A percentile compares a stretch with the other conserved stretches of the same genome.
phyloP scores from a whole-genome alignment of 2,888 invertebrate genomes.

The Noctua pronuba region DNA sequence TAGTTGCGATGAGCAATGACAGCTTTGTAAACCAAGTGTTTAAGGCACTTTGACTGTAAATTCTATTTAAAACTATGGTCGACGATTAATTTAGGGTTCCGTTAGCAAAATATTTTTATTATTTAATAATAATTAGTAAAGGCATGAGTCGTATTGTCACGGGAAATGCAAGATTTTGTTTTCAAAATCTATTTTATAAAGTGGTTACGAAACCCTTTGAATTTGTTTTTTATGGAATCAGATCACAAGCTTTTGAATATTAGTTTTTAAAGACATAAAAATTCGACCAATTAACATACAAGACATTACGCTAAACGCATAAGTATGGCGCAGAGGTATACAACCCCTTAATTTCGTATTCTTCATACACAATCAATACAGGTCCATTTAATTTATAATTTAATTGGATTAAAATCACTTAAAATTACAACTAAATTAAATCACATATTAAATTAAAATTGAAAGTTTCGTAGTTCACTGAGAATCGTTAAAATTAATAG shows the following conservation, averaged over 20 bases:
- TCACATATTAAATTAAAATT: conserved; percentile 71
- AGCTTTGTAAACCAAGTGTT: conserved; percentile 45
- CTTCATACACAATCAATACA: conserved; percentile 50
- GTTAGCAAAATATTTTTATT: conserved; percentile 1
- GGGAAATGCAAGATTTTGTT: conserved; percentile 28
- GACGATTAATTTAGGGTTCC: conserved; percentile 20
- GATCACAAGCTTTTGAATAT: conserved; percentile 3
- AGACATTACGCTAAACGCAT: conserved; percentile 30
- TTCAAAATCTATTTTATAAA: conserved; percentile 28
- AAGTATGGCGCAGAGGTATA: conserved; percentile 47
- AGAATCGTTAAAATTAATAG: conserved; percentile 61
- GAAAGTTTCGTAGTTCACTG: conserved; percentile 66
- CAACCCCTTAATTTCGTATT: conserved; percentile 19
- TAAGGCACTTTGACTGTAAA: conserved; percentile 61
- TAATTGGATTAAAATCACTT: conserved; percentile 66
- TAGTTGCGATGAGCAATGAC: conserved; percentile 49
- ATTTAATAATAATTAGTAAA: conserved; percentile 17
- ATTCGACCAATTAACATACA: conserved; percentile 18
- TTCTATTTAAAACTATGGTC: conserved; percentile 50
- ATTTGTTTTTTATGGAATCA: not conserved
- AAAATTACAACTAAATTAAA: conserved; percentile 69
- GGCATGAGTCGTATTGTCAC: conserved; percentile 26
- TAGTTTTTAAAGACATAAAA: not conserved
- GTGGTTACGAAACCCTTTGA: conserved; percentile 27
- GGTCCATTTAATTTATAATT: conserved; percentile 60